Evolutionary conservation across 2,113 vertebrate species (phyloP).

Genomic region (Daphoenositta chrysoptera): DNA sequence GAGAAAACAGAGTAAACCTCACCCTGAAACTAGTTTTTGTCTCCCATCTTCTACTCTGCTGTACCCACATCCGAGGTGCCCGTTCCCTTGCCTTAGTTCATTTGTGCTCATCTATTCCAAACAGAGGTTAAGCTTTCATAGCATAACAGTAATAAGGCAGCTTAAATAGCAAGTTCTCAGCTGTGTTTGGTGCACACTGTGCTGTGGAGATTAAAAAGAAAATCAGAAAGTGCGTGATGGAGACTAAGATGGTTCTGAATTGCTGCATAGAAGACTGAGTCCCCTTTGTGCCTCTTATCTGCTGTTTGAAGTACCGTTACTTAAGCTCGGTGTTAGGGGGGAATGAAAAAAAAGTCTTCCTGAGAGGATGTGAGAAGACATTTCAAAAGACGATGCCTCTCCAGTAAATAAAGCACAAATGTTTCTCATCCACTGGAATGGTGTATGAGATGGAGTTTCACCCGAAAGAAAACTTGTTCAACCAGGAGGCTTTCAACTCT

Average conservation of each 20-base stretch:
- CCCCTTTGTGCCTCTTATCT: conserved; percentile 49
- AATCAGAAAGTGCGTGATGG: neutral
- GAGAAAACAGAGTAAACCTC: neutral
- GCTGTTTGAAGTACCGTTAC: conserved; percentile 57
- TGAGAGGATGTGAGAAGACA: conserved; percentile 22
- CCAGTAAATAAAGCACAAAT: conserved; percentile 37
- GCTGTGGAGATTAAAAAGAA: conserved; percentile 9
- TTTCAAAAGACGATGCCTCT: conserved; percentile 46
- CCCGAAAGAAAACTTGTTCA: conserved; percentile 33
- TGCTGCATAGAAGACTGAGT: neutral
- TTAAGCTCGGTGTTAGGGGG: neutral
- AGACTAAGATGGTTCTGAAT: conserved; percentile 47
- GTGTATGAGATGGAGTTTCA: conserved; percentile 41
- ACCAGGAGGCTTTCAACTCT: conserved; percentile 61
- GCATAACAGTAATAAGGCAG: neutral
- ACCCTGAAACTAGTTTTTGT: neutral
- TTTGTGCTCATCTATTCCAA: neutral
- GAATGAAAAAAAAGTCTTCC: neutral
- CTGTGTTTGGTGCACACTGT: neutral
- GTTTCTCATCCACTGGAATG: conserved; percentile 45
- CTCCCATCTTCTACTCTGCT: neutral
- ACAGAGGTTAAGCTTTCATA: neutral
- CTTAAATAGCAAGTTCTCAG: neutral
- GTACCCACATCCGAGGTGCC: neutral
- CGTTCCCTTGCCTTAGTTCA: neutral